phyloP scores from a whole-genome alignment of 1,140 invertebrate species.

The Lycorma delicatula region DNA sequence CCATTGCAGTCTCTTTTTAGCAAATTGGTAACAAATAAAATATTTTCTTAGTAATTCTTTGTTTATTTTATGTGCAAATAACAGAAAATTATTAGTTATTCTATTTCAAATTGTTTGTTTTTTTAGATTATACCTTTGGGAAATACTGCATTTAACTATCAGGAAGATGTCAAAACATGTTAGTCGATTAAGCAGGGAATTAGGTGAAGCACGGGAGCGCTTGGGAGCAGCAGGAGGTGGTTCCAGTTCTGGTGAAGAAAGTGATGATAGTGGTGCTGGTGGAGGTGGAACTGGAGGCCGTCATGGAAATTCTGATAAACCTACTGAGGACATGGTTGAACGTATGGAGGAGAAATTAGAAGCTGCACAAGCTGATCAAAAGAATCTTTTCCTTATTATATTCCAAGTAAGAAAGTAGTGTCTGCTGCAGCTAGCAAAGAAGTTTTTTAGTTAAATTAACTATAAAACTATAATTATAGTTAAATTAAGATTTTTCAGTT shows the following conservation, averaged over 20 bases:
- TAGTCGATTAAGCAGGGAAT: constrained; percentile 71
- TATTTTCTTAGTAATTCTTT: too few species aligned
- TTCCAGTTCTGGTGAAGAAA: constrained; percentile 64
- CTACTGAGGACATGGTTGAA: constrained; percentile 82
- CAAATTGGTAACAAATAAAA: too few species aligned
- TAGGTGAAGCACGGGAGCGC: constrained; percentile 78
- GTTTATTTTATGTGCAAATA: too few species aligned
- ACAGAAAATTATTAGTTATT: too few species aligned
- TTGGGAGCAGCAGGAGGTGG: constrained; percentile 69
- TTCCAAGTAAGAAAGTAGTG: constrained; percentile 58
- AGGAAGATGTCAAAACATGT: constrained; percentile 96
- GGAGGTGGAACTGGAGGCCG: constrained; percentile 12
- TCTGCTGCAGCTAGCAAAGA: too few species aligned
- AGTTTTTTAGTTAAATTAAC: too few species aligned
- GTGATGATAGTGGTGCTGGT: constrained; percentile 42
- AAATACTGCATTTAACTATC: constrained; percentile 91
- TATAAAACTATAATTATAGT: too few species aligned
- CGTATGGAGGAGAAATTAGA: constrained; percentile 93
- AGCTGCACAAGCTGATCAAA: constrained; percentile 89
- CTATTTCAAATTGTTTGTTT: too few species aligned
- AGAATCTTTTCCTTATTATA: constrained; percentile 93
- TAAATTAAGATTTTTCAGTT: too few species aligned
- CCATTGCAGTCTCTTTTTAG: too few species aligned
- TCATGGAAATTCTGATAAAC: constrained; percentile 54
- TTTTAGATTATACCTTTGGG: constrained; percentile 94